phyloP scores from a whole-genome alignment of 1,140 invertebrate species.

The Drosophila lowei region DNA sequence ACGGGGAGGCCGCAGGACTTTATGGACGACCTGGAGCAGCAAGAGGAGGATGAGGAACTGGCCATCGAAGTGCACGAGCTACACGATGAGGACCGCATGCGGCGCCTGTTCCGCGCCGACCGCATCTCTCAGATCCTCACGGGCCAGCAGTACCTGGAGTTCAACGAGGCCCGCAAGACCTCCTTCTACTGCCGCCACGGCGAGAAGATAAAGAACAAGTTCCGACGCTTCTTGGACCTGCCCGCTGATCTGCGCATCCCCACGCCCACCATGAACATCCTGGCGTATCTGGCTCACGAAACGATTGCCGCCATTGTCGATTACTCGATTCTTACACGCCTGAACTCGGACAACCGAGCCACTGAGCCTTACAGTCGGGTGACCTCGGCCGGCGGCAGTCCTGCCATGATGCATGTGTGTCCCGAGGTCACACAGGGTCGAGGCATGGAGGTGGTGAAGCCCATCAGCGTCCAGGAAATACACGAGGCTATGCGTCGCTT shows the following conservation, averaged over 20 bases:
- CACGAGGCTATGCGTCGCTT: constrained; percentile 80
- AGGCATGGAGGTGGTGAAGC: constrained; percentile 78
- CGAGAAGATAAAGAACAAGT: constrained; percentile 82
- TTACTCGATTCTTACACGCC: constrained; percentile 75
- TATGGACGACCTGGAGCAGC: constrained; percentile 72
- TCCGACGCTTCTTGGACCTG: constrained; percentile 70
- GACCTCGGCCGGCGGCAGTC: constrained; percentile 75
- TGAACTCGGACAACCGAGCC: constrained; percentile 73
- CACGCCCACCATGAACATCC: constrained; percentile 76
- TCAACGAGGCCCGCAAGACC: constrained; percentile 78
- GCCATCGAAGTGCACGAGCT: constrained; percentile 73
- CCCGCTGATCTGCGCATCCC: constrained; percentile 75
- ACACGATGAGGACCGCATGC: constrained; percentile 80
- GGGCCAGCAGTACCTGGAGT: constrained; percentile 78
- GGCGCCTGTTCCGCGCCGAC: constrained; percentile 78
- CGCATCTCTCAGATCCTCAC: constrained; percentile 80
- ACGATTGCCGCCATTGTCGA: constrained; percentile 82
- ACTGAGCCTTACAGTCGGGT: constrained; percentile 79
- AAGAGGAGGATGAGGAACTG: constrained; percentile 78
- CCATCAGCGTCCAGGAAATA: constrained; percentile 81
- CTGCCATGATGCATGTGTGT: constrained; percentile 80
- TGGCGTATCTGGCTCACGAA: constrained; percentile 80
- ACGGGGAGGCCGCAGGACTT: constrained; percentile 70
- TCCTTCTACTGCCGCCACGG: constrained; percentile 81
- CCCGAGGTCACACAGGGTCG: constrained; percentile 82